Evolutionary conservation across 2,113 vertebrate genomes (phyloP).

Genomic region (Eulacestoma nigropectus): DNA sequence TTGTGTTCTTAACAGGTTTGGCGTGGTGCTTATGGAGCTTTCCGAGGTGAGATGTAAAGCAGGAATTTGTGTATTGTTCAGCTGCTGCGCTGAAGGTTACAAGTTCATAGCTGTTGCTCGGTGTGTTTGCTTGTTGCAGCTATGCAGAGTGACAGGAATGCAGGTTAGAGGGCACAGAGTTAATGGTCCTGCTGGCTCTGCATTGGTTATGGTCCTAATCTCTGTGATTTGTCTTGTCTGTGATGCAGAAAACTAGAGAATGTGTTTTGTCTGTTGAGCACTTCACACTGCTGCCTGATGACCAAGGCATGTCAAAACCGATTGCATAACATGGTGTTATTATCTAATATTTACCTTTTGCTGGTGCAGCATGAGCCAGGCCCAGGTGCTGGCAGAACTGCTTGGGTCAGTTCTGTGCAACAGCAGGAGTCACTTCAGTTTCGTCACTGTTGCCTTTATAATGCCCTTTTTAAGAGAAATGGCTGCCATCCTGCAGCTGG

Average conservation of each 20-base stretch:
- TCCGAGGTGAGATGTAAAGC: neutral
- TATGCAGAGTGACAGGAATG: neutral
- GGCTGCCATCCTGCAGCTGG: neutral
- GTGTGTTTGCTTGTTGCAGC: accelerated
- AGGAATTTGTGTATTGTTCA: neutral
- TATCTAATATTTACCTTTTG: neutral
- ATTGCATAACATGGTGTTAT: neutral
- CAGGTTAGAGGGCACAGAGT: neutral
- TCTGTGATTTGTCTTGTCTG: neutral
- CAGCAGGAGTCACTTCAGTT: neutral
- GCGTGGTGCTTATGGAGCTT: neutral
- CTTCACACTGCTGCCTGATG: neutral
- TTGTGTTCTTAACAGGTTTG: neutral
- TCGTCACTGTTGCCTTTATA: neutral
- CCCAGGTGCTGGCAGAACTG: neutral
- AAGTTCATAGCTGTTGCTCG: neutral
- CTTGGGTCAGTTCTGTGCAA: neutral
- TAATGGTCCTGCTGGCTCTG: neutral
- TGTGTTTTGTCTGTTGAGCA: neutral
- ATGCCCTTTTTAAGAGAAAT: accelerated
- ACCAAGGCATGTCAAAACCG: neutral
- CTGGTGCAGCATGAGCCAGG: neutral
- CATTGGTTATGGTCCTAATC: neutral
- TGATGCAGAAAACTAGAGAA: neutral
- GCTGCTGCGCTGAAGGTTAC: neutral